These are phyloP conservation scores for Sylvia borin DNA, from an alignment of 2,797 vertebrate species.

Conservation along the genomic window DNA sequence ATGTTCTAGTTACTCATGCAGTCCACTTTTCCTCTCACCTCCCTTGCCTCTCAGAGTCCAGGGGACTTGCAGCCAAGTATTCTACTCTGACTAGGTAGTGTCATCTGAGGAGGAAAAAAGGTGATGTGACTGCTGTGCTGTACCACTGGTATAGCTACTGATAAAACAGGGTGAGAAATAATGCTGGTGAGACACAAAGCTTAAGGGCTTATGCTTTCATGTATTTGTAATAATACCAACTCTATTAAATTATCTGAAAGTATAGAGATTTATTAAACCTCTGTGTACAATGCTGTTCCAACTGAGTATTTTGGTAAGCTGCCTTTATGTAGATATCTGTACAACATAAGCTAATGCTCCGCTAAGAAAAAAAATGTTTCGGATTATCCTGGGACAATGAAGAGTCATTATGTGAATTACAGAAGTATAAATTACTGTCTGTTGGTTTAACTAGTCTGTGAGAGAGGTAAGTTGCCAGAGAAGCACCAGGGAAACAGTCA, in stretches of 20 bases:
- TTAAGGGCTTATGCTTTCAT: neutral
- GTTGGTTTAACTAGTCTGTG: neutral
- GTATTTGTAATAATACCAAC: neutral
- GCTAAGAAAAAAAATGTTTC: neutral
- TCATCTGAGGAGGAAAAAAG: neutral
- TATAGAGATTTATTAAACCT: neutral
- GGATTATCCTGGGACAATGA: neutral
- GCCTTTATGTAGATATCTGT: neutral
- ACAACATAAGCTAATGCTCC: neutral
- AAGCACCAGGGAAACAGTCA: neutral
- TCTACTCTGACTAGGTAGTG: neutral
- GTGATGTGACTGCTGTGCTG: neutral
- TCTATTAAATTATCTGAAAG: neutral
- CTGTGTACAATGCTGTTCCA: neutral
- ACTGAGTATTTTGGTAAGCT: constrained; percentile 9
- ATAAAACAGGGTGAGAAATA: neutral
- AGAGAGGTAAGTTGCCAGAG: neutral
- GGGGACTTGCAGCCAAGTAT: neutral
- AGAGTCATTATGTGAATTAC: neutral
- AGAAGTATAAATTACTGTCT: neutral
- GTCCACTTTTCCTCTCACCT: neutral
- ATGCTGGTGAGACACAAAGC: neutral
- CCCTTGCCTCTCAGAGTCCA: neutral
- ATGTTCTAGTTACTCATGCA: neutral
- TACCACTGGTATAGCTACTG: neutral